Evolutionary conservation across 2,113 vertebrate genomes (phyloP).

Genomic region (Heteronetta atricapilla): DNA sequence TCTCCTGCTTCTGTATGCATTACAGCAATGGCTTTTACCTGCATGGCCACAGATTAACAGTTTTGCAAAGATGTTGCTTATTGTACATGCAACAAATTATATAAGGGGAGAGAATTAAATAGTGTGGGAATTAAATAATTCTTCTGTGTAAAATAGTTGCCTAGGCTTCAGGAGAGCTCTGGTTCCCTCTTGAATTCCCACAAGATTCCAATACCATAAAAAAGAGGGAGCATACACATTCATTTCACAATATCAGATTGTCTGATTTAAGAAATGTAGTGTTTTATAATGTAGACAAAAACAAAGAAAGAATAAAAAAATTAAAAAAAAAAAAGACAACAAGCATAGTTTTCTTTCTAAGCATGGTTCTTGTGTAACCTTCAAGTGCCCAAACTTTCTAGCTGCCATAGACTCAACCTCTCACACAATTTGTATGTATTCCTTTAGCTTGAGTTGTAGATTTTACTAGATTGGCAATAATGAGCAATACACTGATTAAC

Average conservation of each 20-base stretch:
- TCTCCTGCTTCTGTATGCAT: not conserved
- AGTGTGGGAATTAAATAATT: not conserved
- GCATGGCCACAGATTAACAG: not conserved
- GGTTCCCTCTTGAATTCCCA: not conserved
- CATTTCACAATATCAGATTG: not conserved
- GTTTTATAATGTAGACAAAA: not conserved
- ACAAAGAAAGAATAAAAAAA: rapidly evolving
- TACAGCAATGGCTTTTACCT: not conserved
- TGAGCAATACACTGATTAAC: not conserved
- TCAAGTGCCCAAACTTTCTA: not conserved
- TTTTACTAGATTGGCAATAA: not conserved
- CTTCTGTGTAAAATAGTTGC: not conserved
- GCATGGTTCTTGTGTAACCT: not conserved
- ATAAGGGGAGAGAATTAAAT: not conserved
- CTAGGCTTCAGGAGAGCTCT: not conserved
- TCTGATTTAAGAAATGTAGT: not conserved
- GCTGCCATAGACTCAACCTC: not conserved
- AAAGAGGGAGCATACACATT: not conserved
- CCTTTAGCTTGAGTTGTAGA: not conserved
- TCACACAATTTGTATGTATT: not conserved
- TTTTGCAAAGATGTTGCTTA: not conserved
- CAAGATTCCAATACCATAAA: not conserved
- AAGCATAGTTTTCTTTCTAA: not conserved
- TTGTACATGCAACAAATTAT: not conserved
- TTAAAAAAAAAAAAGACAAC: rapidly evolving